Base-by-base conservation (phyloP, 2,888 invertebrate genomes). In the Hypselothyrea guttata region DNA sequence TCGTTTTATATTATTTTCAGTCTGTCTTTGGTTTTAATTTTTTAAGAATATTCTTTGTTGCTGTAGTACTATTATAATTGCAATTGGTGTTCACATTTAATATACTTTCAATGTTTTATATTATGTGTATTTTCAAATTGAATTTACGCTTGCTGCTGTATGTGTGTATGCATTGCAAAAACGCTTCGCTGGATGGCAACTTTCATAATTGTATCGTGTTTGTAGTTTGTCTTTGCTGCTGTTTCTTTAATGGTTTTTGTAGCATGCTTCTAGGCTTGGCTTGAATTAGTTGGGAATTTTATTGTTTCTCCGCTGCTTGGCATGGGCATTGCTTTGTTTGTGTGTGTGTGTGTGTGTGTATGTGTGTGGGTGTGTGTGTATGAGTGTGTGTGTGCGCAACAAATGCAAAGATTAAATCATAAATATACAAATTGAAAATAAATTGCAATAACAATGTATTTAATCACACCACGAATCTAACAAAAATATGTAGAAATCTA, bases 171-270 rank as follows among this genome's bases (percentile, higher is more conserved):
- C 22, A 54, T 82, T 74, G 84, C 84, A 82, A 76, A 81, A 81
- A 76, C 22, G 22, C 38, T 79, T 84, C 72, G 82, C 84, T 81
- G 79, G 85, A 81, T 84, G 79, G 85, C 85, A 81, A 81, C 60
- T 82, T 78, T 79, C 62, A 79, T 79, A 78, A 76, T 83, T 66
- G 42, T 59, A 55, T 7, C 53, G 27, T 60, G 45, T 66, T 42
- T 31, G 16, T 22, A 4, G n/a, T 44, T n/a, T 15, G 1, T 40
- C 11, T 49, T 9, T 15, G 8, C 12, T 37, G 9, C 16, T 48
- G 9, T 30, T n/a, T n/a, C n/a, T n/a, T n/a, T n/a, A n/a, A n/a
- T 41, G 9, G 13, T 52, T 53, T 37, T 37, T 55, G 52, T 59
- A 13, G 56, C 46, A 18, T 34, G 54, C 9, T 56, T 30, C 28